Conservation (phyloP, 1,140 invertebrate genomes). For the Drosophila subobscura region DNA sequence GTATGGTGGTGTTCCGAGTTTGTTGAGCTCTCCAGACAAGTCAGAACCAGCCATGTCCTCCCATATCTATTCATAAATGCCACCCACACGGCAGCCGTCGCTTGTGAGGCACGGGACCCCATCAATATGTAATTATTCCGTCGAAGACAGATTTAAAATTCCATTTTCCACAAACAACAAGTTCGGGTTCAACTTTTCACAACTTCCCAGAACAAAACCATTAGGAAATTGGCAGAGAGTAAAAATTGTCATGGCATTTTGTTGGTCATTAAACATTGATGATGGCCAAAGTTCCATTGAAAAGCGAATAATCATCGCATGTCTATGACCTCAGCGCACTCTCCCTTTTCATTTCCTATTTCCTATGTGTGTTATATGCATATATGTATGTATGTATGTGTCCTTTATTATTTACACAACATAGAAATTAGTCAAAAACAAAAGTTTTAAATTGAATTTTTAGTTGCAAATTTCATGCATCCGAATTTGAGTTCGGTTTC, state of each 20-base stretch:
- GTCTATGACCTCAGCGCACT: constrained; percentile 15
- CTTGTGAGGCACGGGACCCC: constrained; percentile 2
- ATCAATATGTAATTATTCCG: constrained; percentile 74
- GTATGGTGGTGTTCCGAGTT: constrained; percentile 25
- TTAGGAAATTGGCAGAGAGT: constrained; percentile 35
- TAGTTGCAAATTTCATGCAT: constrained; percentile 3
- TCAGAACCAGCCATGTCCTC: constrained; percentile 20
- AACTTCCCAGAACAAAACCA: constrained; percentile 33
- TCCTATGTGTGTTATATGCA: neutral
- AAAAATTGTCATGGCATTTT: constrained; percentile 58
- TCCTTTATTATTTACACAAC: constrained; percentile 24
- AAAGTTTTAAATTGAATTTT: constrained; percentile 15
- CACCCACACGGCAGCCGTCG: constrained; percentile 22
- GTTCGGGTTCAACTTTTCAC: constrained; percentile 21
- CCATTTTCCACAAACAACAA: constrained; percentile 67
- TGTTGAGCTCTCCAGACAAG: constrained; percentile 60
- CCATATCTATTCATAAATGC: constrained; percentile 73
- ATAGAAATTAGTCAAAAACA: constrained; percentile 12
- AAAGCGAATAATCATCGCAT: constrained; percentile 12
- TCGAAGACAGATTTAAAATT: constrained; percentile 63
- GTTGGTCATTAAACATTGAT: constrained; percentile 59
- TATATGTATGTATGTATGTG: neutral
- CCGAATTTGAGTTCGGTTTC: constrained; percentile 18
- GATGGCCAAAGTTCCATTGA: constrained; percentile 27
- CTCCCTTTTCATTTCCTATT: too few species aligned